Percentiles rank a stretch among this genome's conserved stretches.
Conservation (phyloP, 2,797 vertebrate species). For the Euthynnus affinis region DNA sequence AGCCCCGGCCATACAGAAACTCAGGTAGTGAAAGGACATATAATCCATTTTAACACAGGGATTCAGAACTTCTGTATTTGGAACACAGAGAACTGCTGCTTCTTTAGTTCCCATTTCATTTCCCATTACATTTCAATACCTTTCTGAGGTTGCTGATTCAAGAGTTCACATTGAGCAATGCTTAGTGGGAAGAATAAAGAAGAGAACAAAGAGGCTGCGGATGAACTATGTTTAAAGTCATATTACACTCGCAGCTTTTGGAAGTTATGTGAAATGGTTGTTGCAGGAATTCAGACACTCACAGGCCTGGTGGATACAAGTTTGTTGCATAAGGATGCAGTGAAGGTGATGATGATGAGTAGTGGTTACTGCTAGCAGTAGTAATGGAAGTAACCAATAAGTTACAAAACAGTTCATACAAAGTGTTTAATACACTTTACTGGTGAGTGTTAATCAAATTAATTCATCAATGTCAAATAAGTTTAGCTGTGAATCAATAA, state of each 20-base stretch:
- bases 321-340: not conserved
- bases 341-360: not conserved
- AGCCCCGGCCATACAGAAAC: constrained; percentile 51
- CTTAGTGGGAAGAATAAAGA: constrained; percentile 36
- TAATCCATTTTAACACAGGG: constrained; percentile 61
- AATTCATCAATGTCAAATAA: not conserved
- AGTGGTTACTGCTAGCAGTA: not conserved
- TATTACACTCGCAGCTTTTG: constrained; percentile 16
- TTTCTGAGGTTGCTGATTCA: constrained; percentile 60
- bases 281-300: not conserved
- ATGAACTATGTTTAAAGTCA: constrained; percentile 17
- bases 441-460: too few relatives aligned
- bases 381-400: not conserved
- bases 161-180: constrained; percentile 46
- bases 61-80: constrained; percentile 51
- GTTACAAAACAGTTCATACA: not conserved
- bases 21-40: constrained; percentile 60
- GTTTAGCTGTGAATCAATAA: not conserved
- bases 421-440: too few relatives aligned
- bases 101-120: constrained; percentile 54
- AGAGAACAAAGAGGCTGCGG: constrained; percentile 23
- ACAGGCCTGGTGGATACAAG: not conserved
- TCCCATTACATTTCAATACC: constrained; percentile 58
- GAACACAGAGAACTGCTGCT: constrained; percentile 52
- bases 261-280: constrained; percentile 23